Evolutionary conservation across 2,113 vertebrate species (phyloP).

Genomic region (human (Homo sapiens)): DNA sequence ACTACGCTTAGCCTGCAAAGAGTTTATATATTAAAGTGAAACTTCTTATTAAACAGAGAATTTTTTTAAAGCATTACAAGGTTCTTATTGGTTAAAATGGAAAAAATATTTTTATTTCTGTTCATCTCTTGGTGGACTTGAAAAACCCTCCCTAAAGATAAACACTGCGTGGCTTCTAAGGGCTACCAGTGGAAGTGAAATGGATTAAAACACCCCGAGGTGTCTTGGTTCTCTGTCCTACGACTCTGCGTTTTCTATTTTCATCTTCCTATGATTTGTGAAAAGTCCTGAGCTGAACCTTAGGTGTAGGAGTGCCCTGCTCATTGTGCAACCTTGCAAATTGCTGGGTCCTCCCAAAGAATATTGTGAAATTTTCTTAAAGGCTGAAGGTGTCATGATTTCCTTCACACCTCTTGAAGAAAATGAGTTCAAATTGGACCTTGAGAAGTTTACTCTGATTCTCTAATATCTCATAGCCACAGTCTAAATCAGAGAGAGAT

Average conservation of each 20-base stretch:
- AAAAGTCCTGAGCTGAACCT: neutral
- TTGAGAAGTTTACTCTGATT: neutral
- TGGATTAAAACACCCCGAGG: neutral
- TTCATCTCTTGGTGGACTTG: neutral
- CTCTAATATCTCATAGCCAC: neutral
- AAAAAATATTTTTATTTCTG: neutral
- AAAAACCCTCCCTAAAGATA: neutral
- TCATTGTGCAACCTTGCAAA: neutral
- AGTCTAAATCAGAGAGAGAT: neutral
- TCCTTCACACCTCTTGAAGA: neutral
- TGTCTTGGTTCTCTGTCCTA: neutral
- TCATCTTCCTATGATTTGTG: neutral
- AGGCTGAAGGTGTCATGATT: neutral
- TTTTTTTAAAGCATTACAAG: neutral
- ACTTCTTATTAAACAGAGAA: neutral
- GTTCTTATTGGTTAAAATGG: neutral
- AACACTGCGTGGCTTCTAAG: neutral
- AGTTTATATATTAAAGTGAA: neutral
- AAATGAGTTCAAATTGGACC: neutral
- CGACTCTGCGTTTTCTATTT: neutral
- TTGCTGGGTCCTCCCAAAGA: neutral
- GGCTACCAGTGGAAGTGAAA: neutral
- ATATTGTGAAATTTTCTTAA: neutral
- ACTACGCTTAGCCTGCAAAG: no score
- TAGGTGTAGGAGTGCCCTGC: neutral